Evolutionary conservation across 1,140 invertebrate species (phyloP), one percentile per base, ranked within the genome.

Genomic region (Kradibia gibbosae): DNA sequence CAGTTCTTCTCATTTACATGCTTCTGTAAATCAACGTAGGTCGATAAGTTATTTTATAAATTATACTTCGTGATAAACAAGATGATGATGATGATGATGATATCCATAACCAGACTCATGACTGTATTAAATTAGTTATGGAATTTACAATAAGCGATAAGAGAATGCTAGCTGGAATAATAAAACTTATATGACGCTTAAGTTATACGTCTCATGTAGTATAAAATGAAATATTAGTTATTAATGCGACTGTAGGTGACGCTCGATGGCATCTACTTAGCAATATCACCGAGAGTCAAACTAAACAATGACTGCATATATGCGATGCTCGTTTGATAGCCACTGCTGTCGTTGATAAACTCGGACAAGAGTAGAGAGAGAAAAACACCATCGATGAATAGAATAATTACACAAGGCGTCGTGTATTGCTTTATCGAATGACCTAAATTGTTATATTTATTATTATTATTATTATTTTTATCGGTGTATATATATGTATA

Each of bases 111-210:
- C 82, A 87, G 75, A 86, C 83, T 86, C 85, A 83, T 83, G 83
- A 86, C 83, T 88, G 88, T 89, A 88, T 85, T 85, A 88, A 88
- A 87, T 79, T 88, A 88, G 83, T 75, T 81, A 72, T 73, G 67
- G 25, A 81, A 45, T 70, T 20, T 34, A 42, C 45, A 71, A 57
- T 28, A 75, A 53, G n/a, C n/a, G n/a, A 15, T 20, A 72, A 55
- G 65, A 57, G 70, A 60, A 53, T 48, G 82, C 53, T 80, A 80
- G 62, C 78, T 45, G 53, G 81, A 75, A 80, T n/a, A n/a, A n/a
- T n/a, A n/a, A 71, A 78, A 77, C 28, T 74, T 80, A 8, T 78
- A 73, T 53, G 73, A 84, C 77, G 36, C 25, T 60, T 57, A 15
- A 34, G 25, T 81, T 81, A 75, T 67, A 25, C 60, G 62, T 53